These are phyloP conservation scores for Nomada ferruginata DNA, from an alignment of 2,888 invertebrate genomes.

Conservation along the genomic window DNA sequence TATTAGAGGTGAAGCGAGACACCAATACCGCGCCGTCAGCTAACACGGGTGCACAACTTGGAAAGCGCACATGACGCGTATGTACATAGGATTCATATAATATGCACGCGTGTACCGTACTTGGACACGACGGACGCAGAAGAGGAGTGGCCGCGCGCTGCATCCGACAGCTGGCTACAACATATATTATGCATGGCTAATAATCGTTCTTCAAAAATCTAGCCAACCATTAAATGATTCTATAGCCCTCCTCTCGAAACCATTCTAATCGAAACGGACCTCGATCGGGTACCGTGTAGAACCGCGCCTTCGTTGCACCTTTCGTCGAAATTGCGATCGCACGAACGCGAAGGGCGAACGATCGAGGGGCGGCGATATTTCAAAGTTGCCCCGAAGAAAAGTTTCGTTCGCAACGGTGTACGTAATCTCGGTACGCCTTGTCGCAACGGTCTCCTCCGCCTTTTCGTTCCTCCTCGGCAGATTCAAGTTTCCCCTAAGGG, in stretches of 20 bases:
- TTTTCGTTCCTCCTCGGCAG: conserved; percentile 26
- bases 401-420: conserved; percentile 9
- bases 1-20: conserved; percentile 39
- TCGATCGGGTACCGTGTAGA: not conserved
- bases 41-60: not conserved
- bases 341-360: too few relatives aligned
- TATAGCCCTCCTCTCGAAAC: too few relatives aligned
- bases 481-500: conserved; percentile 32
- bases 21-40: conserved; percentile 5
- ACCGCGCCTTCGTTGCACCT: too few relatives aligned
- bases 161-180: conserved; percentile 69
- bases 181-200: conserved; percentile 56
- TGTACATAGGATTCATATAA: not conserved
- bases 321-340: too few relatives aligned
- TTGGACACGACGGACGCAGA: conserved; percentile 31
- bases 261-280: not conserved
- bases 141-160: conserved; percentile 68
- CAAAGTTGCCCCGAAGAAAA: not conserved
- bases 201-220: conserved; percentile 25
- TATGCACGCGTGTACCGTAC: not conserved
- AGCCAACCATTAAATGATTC: not conserved
- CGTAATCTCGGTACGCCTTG: conserved; percentile 6
- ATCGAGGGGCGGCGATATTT: too few relatives aligned
- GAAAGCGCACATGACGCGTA: not conserved
- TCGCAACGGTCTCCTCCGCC: conserved; percentile 5